Percentiles rank a stretch among this genome's conserved stretches.
phyloP scores from a whole-genome alignment of 2,113 vertebrate species.

The Pteronura brasiliensis region DNA sequence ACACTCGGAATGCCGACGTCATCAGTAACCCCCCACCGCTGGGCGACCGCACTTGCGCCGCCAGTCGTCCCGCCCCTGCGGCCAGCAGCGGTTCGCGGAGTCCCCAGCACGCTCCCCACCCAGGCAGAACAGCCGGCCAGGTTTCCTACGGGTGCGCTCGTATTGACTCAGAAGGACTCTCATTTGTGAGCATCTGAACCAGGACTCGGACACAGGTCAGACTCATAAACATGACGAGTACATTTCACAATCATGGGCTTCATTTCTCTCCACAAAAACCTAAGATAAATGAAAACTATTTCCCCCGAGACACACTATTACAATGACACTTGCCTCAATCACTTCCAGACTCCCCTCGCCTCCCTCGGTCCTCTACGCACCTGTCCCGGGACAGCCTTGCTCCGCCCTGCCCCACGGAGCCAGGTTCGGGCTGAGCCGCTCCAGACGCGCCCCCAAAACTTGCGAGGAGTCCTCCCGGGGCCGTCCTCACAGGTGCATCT shows the following conservation, averaged over 20 bases:
- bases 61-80: too few species aligned
- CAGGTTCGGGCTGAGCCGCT: neutral
- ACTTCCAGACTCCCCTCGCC: accelerated
- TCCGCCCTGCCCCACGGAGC: neutral
- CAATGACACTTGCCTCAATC: accelerated
- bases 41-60: too few species aligned
- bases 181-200: neutral
- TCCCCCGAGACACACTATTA: neutral
- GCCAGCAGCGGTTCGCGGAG: neutral
- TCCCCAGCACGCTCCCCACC: neutral
- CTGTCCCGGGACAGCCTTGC: neutral
- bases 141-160: accelerated
- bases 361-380: too few species aligned
- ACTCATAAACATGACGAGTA: accelerated
- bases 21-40: neutral
- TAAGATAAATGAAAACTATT: accelerated
- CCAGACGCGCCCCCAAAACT: neutral
- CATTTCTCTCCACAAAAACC: neutral
- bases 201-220: accelerated
- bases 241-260: neutral
- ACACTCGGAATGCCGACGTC: neutral
- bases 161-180: too few species aligned
- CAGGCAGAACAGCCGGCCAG: accelerated
- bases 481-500: neutral
- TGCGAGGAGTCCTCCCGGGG: neutral